Evolutionary conservation across 2,797 vertebrate genomes (phyloP).

Genomic region (Acanthurus tractus): DNA sequence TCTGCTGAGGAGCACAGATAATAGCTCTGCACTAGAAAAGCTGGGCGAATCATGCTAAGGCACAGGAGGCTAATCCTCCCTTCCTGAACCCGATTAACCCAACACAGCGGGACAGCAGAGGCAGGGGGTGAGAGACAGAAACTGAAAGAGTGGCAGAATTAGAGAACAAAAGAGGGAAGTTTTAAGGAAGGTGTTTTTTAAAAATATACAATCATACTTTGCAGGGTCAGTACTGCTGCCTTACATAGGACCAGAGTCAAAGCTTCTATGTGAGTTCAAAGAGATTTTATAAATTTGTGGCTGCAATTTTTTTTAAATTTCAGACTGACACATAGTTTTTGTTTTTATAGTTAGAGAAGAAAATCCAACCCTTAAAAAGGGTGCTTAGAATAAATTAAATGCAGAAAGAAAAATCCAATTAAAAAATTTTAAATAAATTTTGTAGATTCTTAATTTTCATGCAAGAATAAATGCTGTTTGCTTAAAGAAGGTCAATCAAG

Average conservation of each 20-base stretch:
- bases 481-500: neutral
- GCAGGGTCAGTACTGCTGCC: neutral
- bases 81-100: constrained; percentile 80
- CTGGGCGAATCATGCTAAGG: constrained; percentile 57
- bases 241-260: neutral
- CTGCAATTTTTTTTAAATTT: neutral
- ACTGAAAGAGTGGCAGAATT: constrained; percentile 20
- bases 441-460: neutral
- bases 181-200: constrained; percentile 2
- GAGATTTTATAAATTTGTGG: neutral
- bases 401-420: neutral
- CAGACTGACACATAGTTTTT: neutral
- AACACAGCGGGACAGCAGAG: constrained; percentile 58
- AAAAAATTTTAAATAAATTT: neutral
- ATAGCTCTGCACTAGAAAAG: constrained; percentile 67
- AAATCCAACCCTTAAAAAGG: neutral
- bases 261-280: neutral
- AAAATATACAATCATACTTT: neutral
- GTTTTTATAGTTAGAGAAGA: neutral
- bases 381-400: neutral
- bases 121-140: constrained; percentile 29
- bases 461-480: neutral
- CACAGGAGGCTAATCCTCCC: constrained; percentile 78
- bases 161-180: constrained; percentile 27
- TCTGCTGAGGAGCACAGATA: constrained; percentile 53